Percentiles rank a stretch among this genome's conserved stretches.
These are phyloP conservation scores for Euleptes europaea DNA, from an alignment of 2,113 vertebrate genomes.

Conservation along the genomic window DNA sequence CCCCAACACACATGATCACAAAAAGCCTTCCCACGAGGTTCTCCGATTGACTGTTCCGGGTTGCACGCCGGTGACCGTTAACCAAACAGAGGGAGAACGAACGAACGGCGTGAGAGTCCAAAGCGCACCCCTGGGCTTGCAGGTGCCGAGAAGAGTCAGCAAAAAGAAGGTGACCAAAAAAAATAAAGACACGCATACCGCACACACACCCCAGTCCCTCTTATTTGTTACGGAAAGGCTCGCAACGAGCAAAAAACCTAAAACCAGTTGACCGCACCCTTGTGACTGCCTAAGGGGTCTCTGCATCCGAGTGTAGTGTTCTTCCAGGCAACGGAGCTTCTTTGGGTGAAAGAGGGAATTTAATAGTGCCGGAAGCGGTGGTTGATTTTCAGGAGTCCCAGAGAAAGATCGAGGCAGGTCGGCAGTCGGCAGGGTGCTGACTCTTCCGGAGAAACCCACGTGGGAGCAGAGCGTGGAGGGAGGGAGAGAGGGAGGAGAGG, in stretches of 20 bases:
- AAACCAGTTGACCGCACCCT: background rate
- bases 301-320: too few relatives aligned
- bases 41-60: background rate
- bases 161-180: background rate
- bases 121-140: background rate
- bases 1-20: background rate
- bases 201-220: too few relatives aligned
- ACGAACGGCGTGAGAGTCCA: too few relatives aligned
- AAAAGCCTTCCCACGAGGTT: background rate
- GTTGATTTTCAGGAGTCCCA: background rate
- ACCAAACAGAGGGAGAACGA: too few relatives aligned
- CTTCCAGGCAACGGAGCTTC: fast-evolving
- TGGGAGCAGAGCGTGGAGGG: background rate
- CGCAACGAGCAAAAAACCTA: background rate
- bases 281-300: background rate
- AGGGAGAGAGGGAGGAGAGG: background rate
- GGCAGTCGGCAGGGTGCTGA: slow-evolving; percentile 42
- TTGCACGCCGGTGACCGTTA: background rate
- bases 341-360: too few relatives aligned
- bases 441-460: slow-evolving; percentile 37
- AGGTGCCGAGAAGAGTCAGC: background rate
- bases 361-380: background rate
- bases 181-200: too few relatives aligned
- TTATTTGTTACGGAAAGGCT: too few relatives aligned
- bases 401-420: slow-evolving; percentile 44